Conservation (phyloP, 2,888 invertebrate genomes). For the Xanthorhoe designata region DNA sequence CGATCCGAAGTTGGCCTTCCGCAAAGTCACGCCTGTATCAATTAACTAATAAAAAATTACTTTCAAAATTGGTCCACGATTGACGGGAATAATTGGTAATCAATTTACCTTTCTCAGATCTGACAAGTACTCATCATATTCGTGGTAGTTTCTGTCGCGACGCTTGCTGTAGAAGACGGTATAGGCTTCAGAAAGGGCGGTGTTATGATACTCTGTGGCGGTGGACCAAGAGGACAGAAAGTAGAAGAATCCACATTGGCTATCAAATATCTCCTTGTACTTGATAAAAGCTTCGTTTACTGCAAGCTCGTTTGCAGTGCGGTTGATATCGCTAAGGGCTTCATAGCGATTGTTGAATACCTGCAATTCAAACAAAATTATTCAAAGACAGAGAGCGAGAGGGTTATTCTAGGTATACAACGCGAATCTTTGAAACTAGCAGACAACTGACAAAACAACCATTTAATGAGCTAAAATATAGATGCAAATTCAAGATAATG, state of each 20-base stretch:
- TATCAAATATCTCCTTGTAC: slow-evolving; percentile 13
- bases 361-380: slow-evolving; percentile 19
- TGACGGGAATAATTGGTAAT: too few relatives aligned
- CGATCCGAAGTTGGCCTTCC: too few relatives aligned
- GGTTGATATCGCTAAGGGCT: slow-evolving; percentile 31
- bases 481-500: too few relatives aligned
- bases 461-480: too few relatives aligned
- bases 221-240: slow-evolving; percentile 3
- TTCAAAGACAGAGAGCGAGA: too few relatives aligned
- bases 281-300: slow-evolving; percentile 5
- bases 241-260: not conserved
- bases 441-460: too few relatives aligned
- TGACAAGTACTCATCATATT: slow-evolving; percentile 1
- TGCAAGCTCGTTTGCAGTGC: slow-evolving; percentile 19
- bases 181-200: not conserved
- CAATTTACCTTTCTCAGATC: slow-evolving; percentile 10
- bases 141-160: slow-evolving; percentile 2
- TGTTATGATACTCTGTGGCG: slow-evolving; percentile 9
- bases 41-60: too few relatives aligned
- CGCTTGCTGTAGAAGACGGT: slow-evolving; percentile 15
- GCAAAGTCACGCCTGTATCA: too few relatives aligned
- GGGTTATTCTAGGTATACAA: too few relatives aligned
- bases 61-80: too few relatives aligned
- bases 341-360: slow-evolving; percentile 21
- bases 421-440: too few relatives aligned